Conservation (phyloP, 2,888 invertebrate genomes). For the Atherix ibis region DNA sequence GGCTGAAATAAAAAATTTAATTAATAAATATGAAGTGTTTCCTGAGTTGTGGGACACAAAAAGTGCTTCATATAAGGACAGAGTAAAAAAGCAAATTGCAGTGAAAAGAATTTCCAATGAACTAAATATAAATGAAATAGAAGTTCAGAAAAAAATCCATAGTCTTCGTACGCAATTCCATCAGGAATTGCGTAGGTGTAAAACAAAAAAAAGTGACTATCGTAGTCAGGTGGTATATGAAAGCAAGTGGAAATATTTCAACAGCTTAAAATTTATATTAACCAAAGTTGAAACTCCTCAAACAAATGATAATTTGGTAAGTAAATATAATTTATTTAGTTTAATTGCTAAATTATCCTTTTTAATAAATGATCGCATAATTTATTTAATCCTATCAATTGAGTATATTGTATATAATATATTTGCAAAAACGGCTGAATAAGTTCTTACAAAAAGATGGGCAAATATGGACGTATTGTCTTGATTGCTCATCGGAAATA, state of each 20-base stretch:
- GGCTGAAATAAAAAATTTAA: neutral
- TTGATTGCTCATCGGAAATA: too few species aligned
- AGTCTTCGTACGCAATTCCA: neutral
- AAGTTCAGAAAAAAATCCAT: neutral
- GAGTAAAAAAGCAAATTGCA: neutral
- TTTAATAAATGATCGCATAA: too few species aligned
- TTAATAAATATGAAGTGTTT: neutral
- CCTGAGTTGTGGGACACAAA: neutral
- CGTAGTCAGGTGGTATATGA: neutral
- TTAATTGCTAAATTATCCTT: too few species aligned
- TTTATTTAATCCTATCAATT: too few species aligned
- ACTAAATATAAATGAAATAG: neutral
- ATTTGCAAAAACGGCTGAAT: too few species aligned
- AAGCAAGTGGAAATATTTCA: neutral
- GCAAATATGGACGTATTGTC: too few species aligned
- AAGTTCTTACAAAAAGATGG: too few species aligned
- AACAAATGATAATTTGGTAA: neutral
- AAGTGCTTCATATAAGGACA: neutral
- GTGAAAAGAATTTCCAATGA: neutral
- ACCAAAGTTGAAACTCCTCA: neutral
- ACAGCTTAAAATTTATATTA: neutral
- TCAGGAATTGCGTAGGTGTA: neutral
- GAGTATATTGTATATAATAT: too few species aligned
- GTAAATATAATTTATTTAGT: too few species aligned
- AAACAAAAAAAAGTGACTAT: neutral